Base-by-base conservation (phyloP, 1,140 invertebrate genomes). In the Polypedilum vanderplanki region DNA sequence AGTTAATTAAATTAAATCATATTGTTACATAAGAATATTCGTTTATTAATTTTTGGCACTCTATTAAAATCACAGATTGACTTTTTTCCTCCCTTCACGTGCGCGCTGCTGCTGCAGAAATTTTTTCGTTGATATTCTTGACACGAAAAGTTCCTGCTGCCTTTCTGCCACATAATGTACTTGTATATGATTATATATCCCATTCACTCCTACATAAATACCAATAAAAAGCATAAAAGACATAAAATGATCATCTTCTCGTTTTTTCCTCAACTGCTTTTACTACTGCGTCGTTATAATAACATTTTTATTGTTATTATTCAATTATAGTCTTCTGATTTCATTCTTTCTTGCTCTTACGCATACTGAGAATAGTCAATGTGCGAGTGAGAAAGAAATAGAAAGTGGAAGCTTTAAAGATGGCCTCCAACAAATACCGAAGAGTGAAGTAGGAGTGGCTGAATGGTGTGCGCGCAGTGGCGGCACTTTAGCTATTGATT, bases 1-100 rank as follows among this genome's bases (percentile, higher is more conserved):
- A 70, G 65, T 70, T 70, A 70, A 70, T 70, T 70, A 70, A 70
- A 70, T 70, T 70, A 70, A 70, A 70, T 70, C 65, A 70, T 70
- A 70, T 18, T 67, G n/a, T 46, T 46, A 46, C n/a, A 67, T 67
- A 70, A 70, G 5, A 17, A 70, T n/a, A 15, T 57, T 57, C 46
- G 12, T 57, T 33, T 57, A 57, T 57, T 57, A 57, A 57, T 57
- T 57, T 57, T 57, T 57, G 46, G 46, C 65, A 70, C 65, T 70
- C 65, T 70, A 70, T 70, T 20, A 70, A 70, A 70, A 70, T 70
- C 65, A 70, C 65, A 70, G 65, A 20, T 70, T 22, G 20, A 57
- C 12, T n/a, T n/a, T 15, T 57, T 57, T 57, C 5, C 12, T n/a
- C 4, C n/a, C 15, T 57, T 57, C 5, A 33, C 24, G 24, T 33